phyloP scores from a whole-genome alignment of 1,140 invertebrate genomes.

The Drosophila erecta region DNA sequence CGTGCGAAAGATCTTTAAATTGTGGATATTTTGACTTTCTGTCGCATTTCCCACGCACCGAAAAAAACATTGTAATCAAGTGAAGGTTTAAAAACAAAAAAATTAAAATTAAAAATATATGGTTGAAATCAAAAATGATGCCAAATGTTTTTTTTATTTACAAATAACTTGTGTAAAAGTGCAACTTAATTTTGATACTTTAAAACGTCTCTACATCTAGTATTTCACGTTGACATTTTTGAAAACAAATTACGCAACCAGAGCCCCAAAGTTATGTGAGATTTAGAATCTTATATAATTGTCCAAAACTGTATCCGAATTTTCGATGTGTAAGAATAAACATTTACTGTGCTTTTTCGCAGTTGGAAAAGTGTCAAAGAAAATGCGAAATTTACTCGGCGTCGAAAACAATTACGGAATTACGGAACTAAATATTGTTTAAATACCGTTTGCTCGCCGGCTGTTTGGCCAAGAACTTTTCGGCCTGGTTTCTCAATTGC shows the following conservation, averaged over 20 bases:
- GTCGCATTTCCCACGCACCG: slow-evolving; percentile 16
- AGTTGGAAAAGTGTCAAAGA: slow-evolving; percentile 52
- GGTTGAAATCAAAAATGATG: too few species aligned
- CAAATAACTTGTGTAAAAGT: too few species aligned
- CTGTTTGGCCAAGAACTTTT: slow-evolving; percentile 24
- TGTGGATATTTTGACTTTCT: slow-evolving; percentile 51
- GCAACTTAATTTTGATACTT: too few species aligned
- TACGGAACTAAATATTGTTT: slow-evolving; percentile 25
- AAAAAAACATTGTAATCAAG: neutral
- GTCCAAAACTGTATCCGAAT: neutral
- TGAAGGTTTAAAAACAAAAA: neutral
- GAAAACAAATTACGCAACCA: too few species aligned
- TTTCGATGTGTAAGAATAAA: slow-evolving; percentile 15
- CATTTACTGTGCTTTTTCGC: slow-evolving; percentile 37
- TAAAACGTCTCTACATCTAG: too few species aligned
- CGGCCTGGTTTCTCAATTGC: slow-evolving; percentile 36
- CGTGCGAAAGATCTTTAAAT: slow-evolving; percentile 42
- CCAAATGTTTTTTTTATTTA: too few species aligned
- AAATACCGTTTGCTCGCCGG: slow-evolving; percentile 14
- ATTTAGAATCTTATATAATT: neutral
- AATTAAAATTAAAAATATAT: too few species aligned
- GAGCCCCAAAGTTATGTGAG: neutral
- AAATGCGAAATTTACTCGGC: slow-evolving; percentile 30
- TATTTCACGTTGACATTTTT: too few species aligned
- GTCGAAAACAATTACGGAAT: slow-evolving; percentile 30